These are phyloP conservation scores for Arenaria interpres DNA, from an alignment of 2,113 vertebrate species.

Conservation along the genomic window DNA sequence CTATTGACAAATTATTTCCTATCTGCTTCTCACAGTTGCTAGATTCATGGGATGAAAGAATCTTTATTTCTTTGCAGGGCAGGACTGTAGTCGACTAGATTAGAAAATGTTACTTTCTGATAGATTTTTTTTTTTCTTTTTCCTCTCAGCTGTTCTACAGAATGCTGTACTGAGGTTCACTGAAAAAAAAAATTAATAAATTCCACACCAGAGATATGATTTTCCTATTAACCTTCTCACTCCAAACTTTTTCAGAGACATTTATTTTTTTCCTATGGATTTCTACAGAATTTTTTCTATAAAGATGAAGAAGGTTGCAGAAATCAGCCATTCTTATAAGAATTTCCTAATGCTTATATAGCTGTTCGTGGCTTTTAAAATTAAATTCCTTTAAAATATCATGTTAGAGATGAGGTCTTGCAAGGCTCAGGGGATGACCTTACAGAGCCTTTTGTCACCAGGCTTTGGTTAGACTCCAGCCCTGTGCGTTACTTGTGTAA, in stretches of 20 bases:
- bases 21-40: slow-evolving; percentile 28
- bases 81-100: background rate
- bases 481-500: background rate
- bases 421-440: background rate
- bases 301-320: background rate
- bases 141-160: background rate
- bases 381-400: background rate
- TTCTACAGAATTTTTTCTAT: background rate
- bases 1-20: slow-evolving; percentile 54
- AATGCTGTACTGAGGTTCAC: background rate
- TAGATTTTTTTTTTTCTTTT: background rate
- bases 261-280: background rate
- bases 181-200: background rate
- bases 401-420: background rate
- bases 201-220: slow-evolving; percentile 19
- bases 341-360: background rate
- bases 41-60: slow-evolving; percentile 25
- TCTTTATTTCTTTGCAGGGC: slow-evolving; percentile 31
- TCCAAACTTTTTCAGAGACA: background rate
- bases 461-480: background rate
- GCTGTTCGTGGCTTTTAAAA: background rate
- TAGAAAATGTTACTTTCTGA: slow-evolving; percentile 44
- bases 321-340: background rate
- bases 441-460: background rate
- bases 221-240: slow-evolving; percentile 58